phyloP scores from a whole-genome alignment of 1,140 invertebrate species.

The Drosophila lowei region DNA sequence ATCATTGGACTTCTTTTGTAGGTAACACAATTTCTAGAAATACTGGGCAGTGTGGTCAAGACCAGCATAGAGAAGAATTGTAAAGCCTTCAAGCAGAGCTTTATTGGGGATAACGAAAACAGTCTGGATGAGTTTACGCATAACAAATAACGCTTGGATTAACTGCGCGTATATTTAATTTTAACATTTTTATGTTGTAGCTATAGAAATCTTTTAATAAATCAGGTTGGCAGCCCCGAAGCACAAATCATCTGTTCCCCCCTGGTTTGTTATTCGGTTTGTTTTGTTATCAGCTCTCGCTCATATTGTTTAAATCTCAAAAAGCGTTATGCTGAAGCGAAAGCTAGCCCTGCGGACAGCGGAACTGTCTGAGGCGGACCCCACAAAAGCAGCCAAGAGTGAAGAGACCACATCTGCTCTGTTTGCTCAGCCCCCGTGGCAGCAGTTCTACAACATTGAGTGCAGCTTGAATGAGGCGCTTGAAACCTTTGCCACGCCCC shows the following conservation, averaged over 20 bases:
- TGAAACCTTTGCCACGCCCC: slow-evolving; percentile 1
- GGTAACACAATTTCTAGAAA: slow-evolving; percentile 61
- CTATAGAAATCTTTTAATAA: slow-evolving; percentile 27
- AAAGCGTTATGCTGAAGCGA: slow-evolving; percentile 55
- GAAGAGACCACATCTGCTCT: slow-evolving; percentile 28
- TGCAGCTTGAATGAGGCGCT: slow-evolving; percentile 49
- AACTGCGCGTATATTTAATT: slow-evolving; percentile 1
- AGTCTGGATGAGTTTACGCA: slow-evolving; percentile 44
- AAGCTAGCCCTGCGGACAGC: slow-evolving; percentile 36
- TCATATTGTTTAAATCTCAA: background rate
- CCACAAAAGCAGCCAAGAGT: background rate
- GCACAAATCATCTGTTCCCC: slow-evolving; percentile 7
- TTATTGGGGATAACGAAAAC: slow-evolving; percentile 38
- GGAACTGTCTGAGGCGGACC: background rate
- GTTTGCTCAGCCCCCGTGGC: slow-evolving; percentile 57
- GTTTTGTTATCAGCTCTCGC: background rate
- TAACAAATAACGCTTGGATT: slow-evolving; percentile 30
- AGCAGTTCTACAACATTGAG: slow-evolving; percentile 59
- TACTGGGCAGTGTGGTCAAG: slow-evolving; percentile 50
- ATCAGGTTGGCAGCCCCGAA: slow-evolving; percentile 28
- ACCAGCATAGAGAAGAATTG: slow-evolving; percentile 44
- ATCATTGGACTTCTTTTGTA: background rate
- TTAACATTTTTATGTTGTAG: slow-evolving; percentile 4
- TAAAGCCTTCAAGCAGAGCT: slow-evolving; percentile 46
- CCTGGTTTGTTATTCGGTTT: background rate